These are phyloP conservation scores for Lycorma delicatula DNA, from an alignment of 1,140 invertebrate genomes.

Conservation along the genomic window DNA sequence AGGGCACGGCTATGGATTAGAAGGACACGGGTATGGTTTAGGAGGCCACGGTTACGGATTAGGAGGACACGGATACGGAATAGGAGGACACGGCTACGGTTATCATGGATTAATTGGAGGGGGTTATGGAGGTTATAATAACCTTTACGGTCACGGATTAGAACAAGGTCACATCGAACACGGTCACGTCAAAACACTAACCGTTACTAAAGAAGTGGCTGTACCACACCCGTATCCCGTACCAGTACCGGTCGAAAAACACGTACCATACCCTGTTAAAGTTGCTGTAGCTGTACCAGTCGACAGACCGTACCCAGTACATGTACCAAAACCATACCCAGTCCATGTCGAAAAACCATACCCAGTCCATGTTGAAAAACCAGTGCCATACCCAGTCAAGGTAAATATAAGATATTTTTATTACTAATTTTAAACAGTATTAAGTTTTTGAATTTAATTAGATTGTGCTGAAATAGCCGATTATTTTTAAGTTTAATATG, in stretches of 20 bases:
- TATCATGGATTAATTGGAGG: background rate
- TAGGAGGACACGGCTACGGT: too few relatives aligned
- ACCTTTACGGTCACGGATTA: slow-evolving; percentile 36
- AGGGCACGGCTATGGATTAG: too few relatives aligned
- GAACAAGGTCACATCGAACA: slow-evolving; percentile 32
- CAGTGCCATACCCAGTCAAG: slow-evolving; percentile 47
- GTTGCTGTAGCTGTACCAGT: slow-evolving; percentile 49
- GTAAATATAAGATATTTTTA: too few relatives aligned
- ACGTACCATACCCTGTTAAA: slow-evolving; percentile 51
- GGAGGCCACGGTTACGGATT: background rate
- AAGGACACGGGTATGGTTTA: too few relatives aligned
- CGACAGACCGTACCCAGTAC: slow-evolving; percentile 36
- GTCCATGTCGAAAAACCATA: slow-evolving; percentile 59
- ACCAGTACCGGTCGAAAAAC: slow-evolving; percentile 37
- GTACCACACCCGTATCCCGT: slow-evolving; percentile 55
- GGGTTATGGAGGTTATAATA: slow-evolving; percentile 5
- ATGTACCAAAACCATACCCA: slow-evolving; percentile 41
- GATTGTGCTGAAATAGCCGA: too few relatives aligned
- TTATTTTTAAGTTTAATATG: too few relatives aligned
- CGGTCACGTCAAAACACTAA: slow-evolving; percentile 48
- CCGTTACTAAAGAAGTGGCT: slow-evolving; percentile 59
- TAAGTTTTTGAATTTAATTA: too few relatives aligned
- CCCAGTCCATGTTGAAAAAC: slow-evolving; percentile 56
- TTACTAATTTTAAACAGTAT: too few relatives aligned
- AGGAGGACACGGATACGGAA: slow-evolving; percentile 4